Evolutionary conservation across 1,140 invertebrate genomes (phyloP), one percentile per base, ranked within the genome.

Genomic region (Nomia melanderi): DNA sequence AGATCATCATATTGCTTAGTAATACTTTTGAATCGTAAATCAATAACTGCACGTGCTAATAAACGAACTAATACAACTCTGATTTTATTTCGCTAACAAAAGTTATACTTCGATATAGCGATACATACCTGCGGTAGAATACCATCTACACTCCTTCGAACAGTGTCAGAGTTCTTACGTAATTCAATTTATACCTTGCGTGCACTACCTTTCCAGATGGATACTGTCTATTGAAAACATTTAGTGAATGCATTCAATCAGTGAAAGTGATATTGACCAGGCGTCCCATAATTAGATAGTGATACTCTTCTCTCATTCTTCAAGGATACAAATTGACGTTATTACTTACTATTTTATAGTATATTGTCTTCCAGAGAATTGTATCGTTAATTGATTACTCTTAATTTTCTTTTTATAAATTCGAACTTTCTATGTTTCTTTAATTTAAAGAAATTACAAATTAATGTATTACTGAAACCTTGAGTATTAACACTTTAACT

Each of bases 1-100:
- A n/a, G n/a, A n/a, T n/a, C n/a, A 54, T 74, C 60, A 12, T 74
- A 36, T 56, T 73, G 36, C 44, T 62, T 50, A 53, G n/a, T n/a
- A 6, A 50, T 50, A 50, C 47, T 70, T 70, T 72, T 23, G 14
- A 36, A 3, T 11, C 36, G 14, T 25, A 9, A 33, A 64, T 23
- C n/a, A 44, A 25, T 20, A 4, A 1, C 20, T 25, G 27, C 47
- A 25, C 50, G 47, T 11, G 60, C 31, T 73, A 5, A 11, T n/a
- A 20, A 1, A 65, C 17, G 31, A 23, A 54, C 50, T 20, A 57
- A 25, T 20, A 63, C 44, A n/a, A n/a, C n/a, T n/a, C n/a, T 33
- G 62, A 56, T 33, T 73, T 56, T 53, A 62, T 74, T 74, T 50
- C 9, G 31, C 27, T 63, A 72, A 62, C 7, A 53, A 57, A 31